Evolutionary conservation across 1,140 invertebrate genomes (phyloP).

Genomic region (Penaeus japonicus): DNA sequence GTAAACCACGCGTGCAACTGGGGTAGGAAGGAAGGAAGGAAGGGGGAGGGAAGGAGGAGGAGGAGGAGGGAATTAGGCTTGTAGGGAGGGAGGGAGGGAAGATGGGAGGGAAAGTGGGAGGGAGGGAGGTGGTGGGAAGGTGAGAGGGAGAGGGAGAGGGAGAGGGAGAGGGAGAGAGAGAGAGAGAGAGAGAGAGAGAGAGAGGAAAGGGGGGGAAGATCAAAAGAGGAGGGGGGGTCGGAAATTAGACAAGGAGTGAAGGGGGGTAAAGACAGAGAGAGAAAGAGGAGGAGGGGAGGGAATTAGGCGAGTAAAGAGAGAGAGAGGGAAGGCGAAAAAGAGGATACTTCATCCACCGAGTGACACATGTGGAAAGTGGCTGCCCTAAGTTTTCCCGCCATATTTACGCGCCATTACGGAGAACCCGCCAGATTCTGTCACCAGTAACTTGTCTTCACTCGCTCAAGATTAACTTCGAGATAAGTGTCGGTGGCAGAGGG

Average conservation of each 20-base stretch:
- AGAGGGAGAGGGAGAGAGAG: no score
- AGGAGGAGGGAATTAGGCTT: no score
- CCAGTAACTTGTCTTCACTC: slow-evolving; percentile 34
- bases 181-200: no score
- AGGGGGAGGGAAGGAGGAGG: no score
- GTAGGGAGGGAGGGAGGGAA: no score
- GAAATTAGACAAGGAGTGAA: neutral
- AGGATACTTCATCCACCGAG: neutral
- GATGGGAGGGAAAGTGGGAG: no score
- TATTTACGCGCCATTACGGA: slow-evolving; percentile 41
- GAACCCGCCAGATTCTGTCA: slow-evolving; percentile 29
- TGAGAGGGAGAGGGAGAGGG: no score
- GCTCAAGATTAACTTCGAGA: slow-evolving; percentile 40
- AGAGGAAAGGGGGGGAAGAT: neutral
- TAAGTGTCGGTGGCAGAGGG: slow-evolving; percentile 13
- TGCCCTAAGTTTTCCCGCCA: slow-evolving; percentile 20
- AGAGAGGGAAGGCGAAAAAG: neutral
- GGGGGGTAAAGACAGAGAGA: neutral
- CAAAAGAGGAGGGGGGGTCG: no score
- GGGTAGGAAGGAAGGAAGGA: no score
- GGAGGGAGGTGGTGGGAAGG: no score
- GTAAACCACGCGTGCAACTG: no score
- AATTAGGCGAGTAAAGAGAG: neutral
- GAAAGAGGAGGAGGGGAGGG: neutral
- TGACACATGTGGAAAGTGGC: slow-evolving; percentile 34